These are phyloP conservation scores for Prunella strophiata DNA, from an alignment of 2,797 vertebrate genomes.

Conservation along the genomic window DNA sequence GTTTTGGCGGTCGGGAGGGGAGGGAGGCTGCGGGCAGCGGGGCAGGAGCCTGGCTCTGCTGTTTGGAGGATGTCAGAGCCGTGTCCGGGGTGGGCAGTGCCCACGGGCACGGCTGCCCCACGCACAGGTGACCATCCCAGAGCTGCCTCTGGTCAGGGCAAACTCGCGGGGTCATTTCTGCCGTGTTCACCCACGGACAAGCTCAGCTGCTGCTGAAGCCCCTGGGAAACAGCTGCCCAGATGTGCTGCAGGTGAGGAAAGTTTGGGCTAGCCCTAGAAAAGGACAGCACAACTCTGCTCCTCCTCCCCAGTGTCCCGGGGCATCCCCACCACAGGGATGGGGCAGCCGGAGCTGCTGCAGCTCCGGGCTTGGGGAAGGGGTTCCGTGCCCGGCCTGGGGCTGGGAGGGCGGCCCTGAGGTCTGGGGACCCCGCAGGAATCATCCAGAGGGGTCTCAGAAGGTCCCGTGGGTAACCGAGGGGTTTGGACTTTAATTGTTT, in stretches of 20 bases:
- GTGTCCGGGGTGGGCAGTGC: fast-evolving
- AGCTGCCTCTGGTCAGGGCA: neutral
- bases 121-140: fast-evolving
- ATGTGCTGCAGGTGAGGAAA: neutral
- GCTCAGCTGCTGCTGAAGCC: neutral
- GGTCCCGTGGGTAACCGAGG: fast-evolving
- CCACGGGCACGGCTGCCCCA: fast-evolving
- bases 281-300: fast-evolving
- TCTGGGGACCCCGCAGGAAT: neutral
- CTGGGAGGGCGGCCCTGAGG: neutral
- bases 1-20: neutral
- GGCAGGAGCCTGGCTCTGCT: fast-evolving
- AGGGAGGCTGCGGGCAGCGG: neutral
- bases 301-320: fast-evolving
- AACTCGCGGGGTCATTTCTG: fast-evolving
- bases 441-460: neutral
- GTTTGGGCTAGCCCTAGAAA: neutral
- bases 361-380: fast-evolving
- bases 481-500: fast-evolving
- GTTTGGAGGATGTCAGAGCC: fast-evolving
- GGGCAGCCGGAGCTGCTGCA: fast-evolving
- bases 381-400: neutral
- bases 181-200: fast-evolving
- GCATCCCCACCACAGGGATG: fast-evolving
- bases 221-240: neutral